Evolutionary conservation across 2,888 invertebrate species (phyloP), one percentile per base, ranked within the genome.

Genomic region (Chrysina gloriosa): DNA sequence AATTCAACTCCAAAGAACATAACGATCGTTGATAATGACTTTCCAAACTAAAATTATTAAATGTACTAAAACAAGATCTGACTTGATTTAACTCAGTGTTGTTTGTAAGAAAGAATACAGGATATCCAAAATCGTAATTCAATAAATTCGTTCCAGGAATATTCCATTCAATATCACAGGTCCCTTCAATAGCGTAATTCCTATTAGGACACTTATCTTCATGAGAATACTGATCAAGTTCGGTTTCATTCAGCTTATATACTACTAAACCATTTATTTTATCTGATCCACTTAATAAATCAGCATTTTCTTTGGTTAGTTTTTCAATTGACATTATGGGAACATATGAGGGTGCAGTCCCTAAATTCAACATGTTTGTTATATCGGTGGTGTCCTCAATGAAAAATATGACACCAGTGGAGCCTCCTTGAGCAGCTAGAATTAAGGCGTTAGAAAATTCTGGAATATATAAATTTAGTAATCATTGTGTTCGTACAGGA

Each of bases 201-300:
- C 90, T 87, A 84, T 96, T 96, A 0, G 97, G 97, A 81, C 97
- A 97, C 31, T 85, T 86, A 56, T 90, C 87, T 73, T 96, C 96
- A 63, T 89, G 88, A 25, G 87, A 83, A 69, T 85, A 87, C 31
- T 81, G 75, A 69, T 78, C 75, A 71, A 81, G 77, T 25, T 80
- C 74, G 0, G 77, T 77, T 1, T 79, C 68, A 19, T 77, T 78
- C 79, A 87, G 86, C 71, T 85, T 84, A 77, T 86, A 86, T 3
- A 93, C 77, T 16, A 93, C 78, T 42, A 93, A 83, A 45, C 92
- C 93, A 25, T 91, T 89, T 27, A 93, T 84, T 77, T 88, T 86
- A 0, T 80, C 77, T 11, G 86, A 85, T 6, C 85, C 79, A 27
- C 84, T 80, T 74, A 89, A 84, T 1, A 91, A 81, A 14, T 87